These are phyloP conservation scores for Hystrix brachyura DNA, from an alignment of 2,113 vertebrate genomes.

Conservation along the genomic window DNA sequence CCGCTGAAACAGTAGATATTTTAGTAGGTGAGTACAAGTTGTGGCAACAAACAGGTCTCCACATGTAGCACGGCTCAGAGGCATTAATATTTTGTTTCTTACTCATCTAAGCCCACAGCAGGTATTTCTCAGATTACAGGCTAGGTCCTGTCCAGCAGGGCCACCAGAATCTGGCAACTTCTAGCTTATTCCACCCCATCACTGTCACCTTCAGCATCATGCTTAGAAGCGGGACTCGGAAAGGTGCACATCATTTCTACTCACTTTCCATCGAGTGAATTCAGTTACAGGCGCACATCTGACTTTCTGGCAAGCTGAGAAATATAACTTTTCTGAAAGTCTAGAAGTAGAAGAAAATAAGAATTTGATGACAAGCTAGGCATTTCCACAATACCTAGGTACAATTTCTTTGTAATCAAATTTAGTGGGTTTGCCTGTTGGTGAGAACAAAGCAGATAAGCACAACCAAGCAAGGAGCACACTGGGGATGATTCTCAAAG, in stretches of 20 bases:
- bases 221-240: background rate
- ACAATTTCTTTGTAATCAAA: background rate
- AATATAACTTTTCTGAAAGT: background rate
- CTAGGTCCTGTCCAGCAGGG: background rate
- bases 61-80: background rate
- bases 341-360: background rate
- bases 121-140: conserved; percentile 2
- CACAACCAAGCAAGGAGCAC: background rate
- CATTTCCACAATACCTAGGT: background rate
- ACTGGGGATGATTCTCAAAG: background rate
- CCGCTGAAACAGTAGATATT: background rate
- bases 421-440: background rate
- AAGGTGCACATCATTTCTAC: background rate
- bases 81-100: background rate
- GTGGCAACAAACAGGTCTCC: background rate
- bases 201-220: background rate
- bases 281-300: background rate
- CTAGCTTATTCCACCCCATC: background rate
- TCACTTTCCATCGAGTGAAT: background rate
- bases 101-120: background rate
- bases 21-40: background rate
- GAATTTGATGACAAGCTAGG: background rate
- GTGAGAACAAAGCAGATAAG: background rate
- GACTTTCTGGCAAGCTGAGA: background rate
- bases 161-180: background rate